phyloP scores from a whole-genome alignment of 2,797 vertebrate genomes.

The Spinibarbus caldwelli region DNA sequence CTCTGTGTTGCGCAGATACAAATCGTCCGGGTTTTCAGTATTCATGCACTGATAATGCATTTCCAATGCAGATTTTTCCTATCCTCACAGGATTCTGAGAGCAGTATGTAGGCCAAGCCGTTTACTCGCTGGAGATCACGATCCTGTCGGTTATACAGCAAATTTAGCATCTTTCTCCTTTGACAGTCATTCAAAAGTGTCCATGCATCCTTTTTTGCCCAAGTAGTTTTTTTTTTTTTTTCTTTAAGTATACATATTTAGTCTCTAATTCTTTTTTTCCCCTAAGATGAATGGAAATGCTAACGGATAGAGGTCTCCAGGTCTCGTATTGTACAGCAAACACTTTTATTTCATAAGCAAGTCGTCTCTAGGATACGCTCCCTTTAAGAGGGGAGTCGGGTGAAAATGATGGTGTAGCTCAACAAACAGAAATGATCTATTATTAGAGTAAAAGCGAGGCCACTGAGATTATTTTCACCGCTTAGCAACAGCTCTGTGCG shows the following conservation, averaged over 20 bases:
- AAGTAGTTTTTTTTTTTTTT: background rate
- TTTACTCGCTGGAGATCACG: background rate
- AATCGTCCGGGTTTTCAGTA: background rate
- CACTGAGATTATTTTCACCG: constrained; percentile 24
- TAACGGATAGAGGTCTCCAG: background rate
- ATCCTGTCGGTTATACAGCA: background rate
- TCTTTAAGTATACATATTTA: background rate
- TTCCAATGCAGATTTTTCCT: background rate
- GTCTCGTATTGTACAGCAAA: background rate
- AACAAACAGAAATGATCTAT: constrained; percentile 31
- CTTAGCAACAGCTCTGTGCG: background rate
- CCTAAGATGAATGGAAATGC: background rate
- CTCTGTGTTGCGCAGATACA: background rate
- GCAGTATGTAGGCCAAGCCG: background rate
- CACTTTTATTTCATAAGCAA: background rate
- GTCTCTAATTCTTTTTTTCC: no score
- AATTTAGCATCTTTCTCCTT: background rate
- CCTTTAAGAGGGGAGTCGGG: background rate
- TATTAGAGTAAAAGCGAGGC: constrained; percentile 45
- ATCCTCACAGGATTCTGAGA: no score
- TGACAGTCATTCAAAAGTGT: background rate
- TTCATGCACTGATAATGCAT: constrained; percentile 7
- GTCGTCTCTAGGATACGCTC: constrained; percentile 41
- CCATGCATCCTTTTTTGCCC: background rate
- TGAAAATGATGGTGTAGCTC: constrained; percentile 15